Base-by-base conservation (phyloP, 92 coral and sea anemone species). In the Paramuricea clavata region DNA sequence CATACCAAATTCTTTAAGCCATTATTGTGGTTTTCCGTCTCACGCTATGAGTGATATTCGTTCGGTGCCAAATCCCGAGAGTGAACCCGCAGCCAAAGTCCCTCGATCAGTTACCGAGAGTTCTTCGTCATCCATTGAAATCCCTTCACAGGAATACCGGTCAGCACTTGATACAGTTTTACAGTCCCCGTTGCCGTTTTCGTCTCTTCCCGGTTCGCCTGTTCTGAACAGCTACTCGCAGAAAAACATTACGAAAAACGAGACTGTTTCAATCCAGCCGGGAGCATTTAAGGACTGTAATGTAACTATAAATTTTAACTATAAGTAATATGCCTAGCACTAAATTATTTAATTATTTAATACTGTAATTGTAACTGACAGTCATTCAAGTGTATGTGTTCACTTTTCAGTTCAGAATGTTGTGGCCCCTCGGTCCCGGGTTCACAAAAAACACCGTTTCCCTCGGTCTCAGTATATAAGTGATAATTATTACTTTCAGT, bases 201-300 rank as follows among this genome's bases (percentile, higher is more conserved):
- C 19, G 69, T 61, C 69, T 61, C 69, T 61, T 25, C 69, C 31
- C 1, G 69, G 69, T 23, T 61, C 69, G 69, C 69, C 69, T 25
- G 69, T 61, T 30, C 69, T 61, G 12, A 25, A 61, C 27, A 30
- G 12, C 35, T 61, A 25, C 69, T 30, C 30, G 7, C 30, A 23
- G 1, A 61, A 61, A 25, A 23, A 25, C 31, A 30, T 13, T 61
- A 47, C 16, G 52, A 47, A 47, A 1, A 47, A 47, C 52, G 69
- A 61, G 69, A 61, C 69, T 61, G 69, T 19, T 3, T 23, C 69
- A 22, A 3, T 61, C 17, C 31, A 25, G 30, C 35, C 12, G 2
- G 69, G 69, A 30, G 69, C 69, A 30, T 61, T 61, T 61, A 6
- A 30, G 31, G 16, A 61, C 30, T 61, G 69, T 61, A 61, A 61